Base-by-base conservation (phyloP, 1,140 invertebrate genomes). In the Eurosta solidaginis region DNA sequence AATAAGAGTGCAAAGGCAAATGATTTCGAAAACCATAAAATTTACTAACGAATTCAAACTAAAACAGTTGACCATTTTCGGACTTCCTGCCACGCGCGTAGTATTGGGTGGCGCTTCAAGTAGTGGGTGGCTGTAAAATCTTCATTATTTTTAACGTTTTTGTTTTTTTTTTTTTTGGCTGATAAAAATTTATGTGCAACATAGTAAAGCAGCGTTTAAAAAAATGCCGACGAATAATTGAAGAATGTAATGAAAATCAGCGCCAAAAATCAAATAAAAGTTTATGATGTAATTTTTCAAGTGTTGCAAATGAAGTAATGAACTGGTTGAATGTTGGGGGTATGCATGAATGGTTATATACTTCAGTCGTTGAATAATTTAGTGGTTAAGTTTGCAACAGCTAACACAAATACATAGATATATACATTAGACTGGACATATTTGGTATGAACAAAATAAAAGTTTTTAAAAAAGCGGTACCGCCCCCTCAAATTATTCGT, bases 261-360 rank as follows among this genome's bases (percentile, higher is more conserved):
- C 59, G 59, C 33, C 33, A 40, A 52, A 68, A 68, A 22, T 14
- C 59, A 68, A 68, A 68, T 68, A 68, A 68, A 68, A 40, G 36
- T 68, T 68, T 68, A 68, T 5, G 29, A 40, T 68, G 59, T 40
- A 14, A 68, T 40, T 42, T 68, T 36, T 68, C 59, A 42, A 68
- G 59, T 42, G 59, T 68, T 68, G 59, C 33, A 36, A 68, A 68
- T 68, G 33, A 68, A 68, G 59, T 68, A 68, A 68, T 68, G 59
- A 68, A 68, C 59, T 68, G 59, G n/a, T 42, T 68, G 59, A 42
- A 7, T 36, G 33, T 22, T 59, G 17, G 17, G 22, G n/a, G 45
- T 17, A 17, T 47, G 45, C 12, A 47, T 47, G 5, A 17, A n/a
- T 47, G 45, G 52, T 7, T 52, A 22, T 22, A 25, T 22, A 10